Conservation (phyloP, 2,113 vertebrate genomes). For the Oxyura jamaicensis region DNA sequence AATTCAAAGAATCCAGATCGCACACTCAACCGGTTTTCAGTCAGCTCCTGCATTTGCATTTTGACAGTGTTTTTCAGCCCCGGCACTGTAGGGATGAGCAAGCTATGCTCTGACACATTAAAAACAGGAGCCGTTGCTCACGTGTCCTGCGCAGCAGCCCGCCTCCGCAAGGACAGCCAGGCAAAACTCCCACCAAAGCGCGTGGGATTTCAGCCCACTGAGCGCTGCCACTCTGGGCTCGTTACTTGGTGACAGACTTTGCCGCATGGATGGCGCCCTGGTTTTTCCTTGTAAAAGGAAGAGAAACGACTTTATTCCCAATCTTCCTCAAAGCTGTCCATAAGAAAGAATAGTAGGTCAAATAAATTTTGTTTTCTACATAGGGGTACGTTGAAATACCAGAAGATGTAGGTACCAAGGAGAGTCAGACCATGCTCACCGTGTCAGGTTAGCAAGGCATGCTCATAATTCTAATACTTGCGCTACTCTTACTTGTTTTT, state of each 20-base stretch:
- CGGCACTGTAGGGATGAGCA: neutral
- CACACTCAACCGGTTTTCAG: neutral
- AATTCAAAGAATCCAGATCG: neutral
- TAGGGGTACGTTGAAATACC: neutral
- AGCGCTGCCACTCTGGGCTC: fast-evolving
- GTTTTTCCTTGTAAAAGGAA: neutral
- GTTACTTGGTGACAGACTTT: neutral
- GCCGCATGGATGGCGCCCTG: neutral
- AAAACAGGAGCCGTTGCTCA: neutral
- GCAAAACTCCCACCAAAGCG: neutral
- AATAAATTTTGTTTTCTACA: neutral
- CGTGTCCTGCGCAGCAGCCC: neutral
- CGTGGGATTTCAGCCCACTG: fast-evolving
- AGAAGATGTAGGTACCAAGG: neutral
- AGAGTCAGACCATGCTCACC: neutral
- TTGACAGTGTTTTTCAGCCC: neutral
- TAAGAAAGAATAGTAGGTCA: neutral
- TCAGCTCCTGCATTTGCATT: neutral
- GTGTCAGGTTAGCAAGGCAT: neutral
- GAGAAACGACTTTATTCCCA: neutral
- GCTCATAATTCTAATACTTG: neutral
- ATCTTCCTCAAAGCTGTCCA: neutral
- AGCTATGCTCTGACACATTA: neutral
- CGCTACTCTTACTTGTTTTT: neutral
- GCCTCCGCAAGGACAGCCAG: neutral